Evolutionary conservation across 2,113 vertebrate species (phyloP).

Genomic region (Alexandromys fortis): DNA sequence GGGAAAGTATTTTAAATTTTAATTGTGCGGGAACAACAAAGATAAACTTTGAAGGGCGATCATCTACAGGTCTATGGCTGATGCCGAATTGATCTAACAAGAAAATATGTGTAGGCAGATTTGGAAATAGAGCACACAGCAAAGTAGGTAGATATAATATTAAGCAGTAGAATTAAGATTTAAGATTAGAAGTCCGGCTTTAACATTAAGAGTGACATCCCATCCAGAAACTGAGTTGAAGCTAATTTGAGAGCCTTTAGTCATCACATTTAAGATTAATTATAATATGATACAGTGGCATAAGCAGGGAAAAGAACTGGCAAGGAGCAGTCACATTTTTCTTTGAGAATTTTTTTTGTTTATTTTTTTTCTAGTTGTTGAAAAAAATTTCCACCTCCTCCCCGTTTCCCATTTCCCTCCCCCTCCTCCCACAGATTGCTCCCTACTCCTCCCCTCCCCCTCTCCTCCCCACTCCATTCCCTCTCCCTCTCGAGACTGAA

Average conservation of each 20-base stretch:
- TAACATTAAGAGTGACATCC: constrained; percentile 30
- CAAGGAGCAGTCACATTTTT: not conserved
- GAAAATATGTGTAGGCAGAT: not conserved
- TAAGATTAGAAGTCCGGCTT: not conserved
- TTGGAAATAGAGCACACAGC: not conserved
- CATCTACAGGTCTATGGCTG: not conserved
- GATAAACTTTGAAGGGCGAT: not conserved
- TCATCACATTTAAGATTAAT: not conserved
- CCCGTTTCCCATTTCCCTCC: too few relatives aligned
- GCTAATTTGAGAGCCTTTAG: not conserved
- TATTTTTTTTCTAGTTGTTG: too few relatives aligned
- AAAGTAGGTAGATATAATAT: not conserved
- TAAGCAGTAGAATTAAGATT: constrained; percentile 20
- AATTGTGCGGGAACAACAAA: not conserved
- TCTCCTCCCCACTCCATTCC: too few relatives aligned
- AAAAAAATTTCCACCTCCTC: too few relatives aligned
- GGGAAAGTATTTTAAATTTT: constrained; percentile 17
- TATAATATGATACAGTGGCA: not conserved
- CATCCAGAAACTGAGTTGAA: not conserved
- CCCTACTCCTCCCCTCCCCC: accelerated
- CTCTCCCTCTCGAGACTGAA: too few relatives aligned
- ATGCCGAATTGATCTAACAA: constrained; percentile 27
- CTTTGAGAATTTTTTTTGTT: not conserved
- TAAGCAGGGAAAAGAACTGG: not conserved
- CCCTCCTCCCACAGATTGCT: too few relatives aligned